Evolutionary conservation across 2,113 vertebrate species (phyloP), one percentile per base, ranked within the genome.

Genomic region (Cynoglossus semilaevis): DNA sequence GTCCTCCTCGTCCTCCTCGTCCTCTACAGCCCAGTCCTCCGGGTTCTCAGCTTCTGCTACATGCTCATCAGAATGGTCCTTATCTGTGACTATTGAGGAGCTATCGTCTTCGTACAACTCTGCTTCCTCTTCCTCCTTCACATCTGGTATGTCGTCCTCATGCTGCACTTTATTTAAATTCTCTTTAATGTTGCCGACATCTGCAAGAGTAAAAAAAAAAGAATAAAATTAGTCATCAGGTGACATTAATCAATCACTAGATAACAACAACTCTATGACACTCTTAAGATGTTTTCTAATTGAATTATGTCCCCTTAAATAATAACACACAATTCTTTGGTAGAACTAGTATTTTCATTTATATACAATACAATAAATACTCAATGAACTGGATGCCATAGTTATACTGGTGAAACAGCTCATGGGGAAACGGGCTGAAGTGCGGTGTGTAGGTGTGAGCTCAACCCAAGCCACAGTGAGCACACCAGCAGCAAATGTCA

Each of bases 201-300:
- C 85, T 87, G 58, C 1, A 70, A 43, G 36, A 60, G 22, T 36
- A 15, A 53, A 7, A 51, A 52, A 54, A 35, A 11, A 29, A 61
- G 1, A 40, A 65, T 12, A 37, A 64, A 1, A 55, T 70, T 47
- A 56, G 29, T 14, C 46, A 63, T 53, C 41, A 67, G 9, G 38
- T 2, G 5, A 36, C 9, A 36, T 36, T 8, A 8, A 38, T n/a
- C n/a, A n/a, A n/a, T n/a, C n/a, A 38, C 10, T 2, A 50, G 29
- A 36, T 15, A 59, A 43, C 18, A 60, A 29, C 19, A 34, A 13
- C 2, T 9, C 9, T 14, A 29, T 37, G 0, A 17, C 22, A 29
- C 22, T 29, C 2, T 6, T 29, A 6, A 29, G 22, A 29, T 29
- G 6, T 29, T 29, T 29, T 29, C 22, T 29, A 2, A 29, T 6